A percentile compares a stretch with the other conserved stretches of the same genome.
phyloP scores from a whole-genome alignment of 92 coral and sea anemone genomes.

The Anthopleura xanthogrammica region DNA sequence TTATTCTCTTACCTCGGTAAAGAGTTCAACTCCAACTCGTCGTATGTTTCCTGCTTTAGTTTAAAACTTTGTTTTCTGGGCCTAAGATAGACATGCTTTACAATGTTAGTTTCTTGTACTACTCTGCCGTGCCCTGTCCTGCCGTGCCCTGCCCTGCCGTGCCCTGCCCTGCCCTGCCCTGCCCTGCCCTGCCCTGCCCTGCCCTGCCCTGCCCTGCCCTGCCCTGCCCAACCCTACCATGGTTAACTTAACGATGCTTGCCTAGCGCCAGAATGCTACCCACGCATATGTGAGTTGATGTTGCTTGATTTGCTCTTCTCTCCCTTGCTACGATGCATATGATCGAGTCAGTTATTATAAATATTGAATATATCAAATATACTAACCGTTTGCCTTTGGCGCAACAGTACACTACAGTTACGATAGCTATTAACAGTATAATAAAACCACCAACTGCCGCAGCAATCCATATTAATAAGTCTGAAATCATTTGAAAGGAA shows the following conservation, averaged over 20 bases:
- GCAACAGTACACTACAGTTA: background rate
- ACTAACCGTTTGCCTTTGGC: background rate
- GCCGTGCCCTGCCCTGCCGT: background rate
- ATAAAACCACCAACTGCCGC: conserved; percentile 17
- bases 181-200: background rate
- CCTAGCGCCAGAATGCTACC: too few relatives aligned
- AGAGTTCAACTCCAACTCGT: conserved; percentile 11
- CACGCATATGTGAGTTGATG: too few relatives aligned
- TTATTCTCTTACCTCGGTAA: background rate
- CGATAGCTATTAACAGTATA: background rate
- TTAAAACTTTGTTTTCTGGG: conserved; percentile 11
- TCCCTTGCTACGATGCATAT: background rate
- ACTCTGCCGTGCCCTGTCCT: background rate
- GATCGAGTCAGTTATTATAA: background rate
- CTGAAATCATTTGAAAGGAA: background rate
- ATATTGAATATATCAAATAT: background rate
- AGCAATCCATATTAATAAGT: conserved; percentile 16
- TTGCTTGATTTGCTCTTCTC: too few relatives aligned
- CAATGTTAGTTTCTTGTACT: background rate
- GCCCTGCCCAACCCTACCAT: too few relatives aligned
- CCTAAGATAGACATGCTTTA: background rate
- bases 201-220: background rate
- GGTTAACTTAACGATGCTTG: too few relatives aligned
- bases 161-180: too few relatives aligned
- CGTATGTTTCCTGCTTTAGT: background rate